Base-by-base conservation (phyloP, 2,113 vertebrate species). In the Oryzias curvinotus region DNA sequence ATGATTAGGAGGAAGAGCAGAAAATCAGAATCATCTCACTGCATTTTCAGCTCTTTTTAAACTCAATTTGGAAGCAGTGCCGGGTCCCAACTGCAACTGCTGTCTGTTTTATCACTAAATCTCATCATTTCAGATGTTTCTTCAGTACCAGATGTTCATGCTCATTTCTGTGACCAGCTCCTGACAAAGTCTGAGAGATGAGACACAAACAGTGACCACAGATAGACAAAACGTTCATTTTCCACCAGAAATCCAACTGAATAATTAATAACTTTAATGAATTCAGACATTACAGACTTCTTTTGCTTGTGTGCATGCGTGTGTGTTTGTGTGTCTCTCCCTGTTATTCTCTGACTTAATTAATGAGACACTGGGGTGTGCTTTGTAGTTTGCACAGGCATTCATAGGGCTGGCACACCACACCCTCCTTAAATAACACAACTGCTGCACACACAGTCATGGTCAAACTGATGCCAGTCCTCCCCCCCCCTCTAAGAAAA, bases 401-500 rank as follows among this genome's bases (percentile, higher is more conserved):
- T 82, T 73, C 68, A 53, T 64, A 66, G 75, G 58, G 62, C 68
- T 87, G 78, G 85, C 75, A 71, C 62, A 60, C 64, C 44, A 41
- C 36, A 21, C 56, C 76, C 67, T 62, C 69, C 13, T 56, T 65
- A 76, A 78, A 66, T 36, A 73, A 80, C 61, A 56, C 72, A 86
- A 75, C 84, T 88, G 59, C 64, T 5, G 50, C 15, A 53, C 72
- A 25, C 64, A 25, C 74, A 67, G 76, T 71, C 70, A 21, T 72
- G 57, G 59, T 61, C 21, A 51, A 86, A 74, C 85, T 87, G 87
- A 85, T 82, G 84, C 68, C 83, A 68, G 79, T 82, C 71, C 75
- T 67, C 80, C 70, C 52, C 30, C 80, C 67, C 77, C 10, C 36
- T 10, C 3, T 1, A 2, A 12, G 8, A 73, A 60, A 71, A 64